Conservation (phyloP, 2,113 vertebrate species). For the Merops nubicus region DNA sequence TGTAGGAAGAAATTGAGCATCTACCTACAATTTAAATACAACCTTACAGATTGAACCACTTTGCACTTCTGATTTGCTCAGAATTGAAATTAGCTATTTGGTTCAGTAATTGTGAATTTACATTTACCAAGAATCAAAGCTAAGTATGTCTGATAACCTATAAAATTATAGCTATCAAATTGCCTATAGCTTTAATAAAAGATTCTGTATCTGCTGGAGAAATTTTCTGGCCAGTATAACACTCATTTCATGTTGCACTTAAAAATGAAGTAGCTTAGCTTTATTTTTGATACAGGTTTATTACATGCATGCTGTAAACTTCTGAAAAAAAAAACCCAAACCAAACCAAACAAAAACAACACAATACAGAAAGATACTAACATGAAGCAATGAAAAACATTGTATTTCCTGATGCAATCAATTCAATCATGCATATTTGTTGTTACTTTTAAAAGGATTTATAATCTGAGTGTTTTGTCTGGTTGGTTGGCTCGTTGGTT, state of each 20-base stretch:
- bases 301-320: fast-evolving
- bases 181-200: not conserved
- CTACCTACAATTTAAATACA: not conserved
- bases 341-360: fast-evolving
- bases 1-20: not conserved
- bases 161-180: not conserved
- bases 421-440: not conserved
- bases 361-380: not conserved
- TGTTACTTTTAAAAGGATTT: not conserved
- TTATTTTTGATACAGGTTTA: not conserved
- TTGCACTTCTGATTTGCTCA: not conserved
- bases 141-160: not conserved
- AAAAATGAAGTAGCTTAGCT: not conserved
- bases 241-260: not conserved
- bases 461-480: not conserved
- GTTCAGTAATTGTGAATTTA: not conserved
- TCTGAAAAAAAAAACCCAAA: too few relatives aligned
- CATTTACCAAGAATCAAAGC: not conserved
- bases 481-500: not conserved
- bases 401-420: not conserved
- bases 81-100: not conserved
- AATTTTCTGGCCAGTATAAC: not conserved
- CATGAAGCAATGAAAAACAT: not conserved
- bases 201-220: not conserved
- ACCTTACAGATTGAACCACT: not conserved